Conservation (phyloP, 2,797 vertebrate genomes). For the Enteromius radiatus region DNA sequence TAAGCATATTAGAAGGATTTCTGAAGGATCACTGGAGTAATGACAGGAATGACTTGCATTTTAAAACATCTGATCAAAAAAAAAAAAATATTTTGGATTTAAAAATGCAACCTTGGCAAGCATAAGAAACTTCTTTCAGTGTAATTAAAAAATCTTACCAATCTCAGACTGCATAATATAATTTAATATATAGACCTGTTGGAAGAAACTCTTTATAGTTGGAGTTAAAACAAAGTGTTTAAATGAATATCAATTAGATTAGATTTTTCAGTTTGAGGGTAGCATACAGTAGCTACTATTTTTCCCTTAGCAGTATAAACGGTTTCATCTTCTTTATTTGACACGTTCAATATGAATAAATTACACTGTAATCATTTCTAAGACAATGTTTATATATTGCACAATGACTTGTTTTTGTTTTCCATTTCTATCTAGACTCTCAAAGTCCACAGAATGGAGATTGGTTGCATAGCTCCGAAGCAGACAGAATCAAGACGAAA, state of each 20-base stretch:
- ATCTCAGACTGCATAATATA: neutral
- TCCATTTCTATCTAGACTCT: constrained; percentile 67
- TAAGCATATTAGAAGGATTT: neutral
- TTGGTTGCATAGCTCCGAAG: constrained; percentile 68
- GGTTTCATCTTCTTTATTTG: neutral
- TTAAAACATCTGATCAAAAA: neutral
- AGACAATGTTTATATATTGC: neutral
- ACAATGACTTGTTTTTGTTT: neutral
- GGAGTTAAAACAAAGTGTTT: neutral
- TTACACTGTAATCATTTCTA: neutral
- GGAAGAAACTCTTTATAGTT: neutral
- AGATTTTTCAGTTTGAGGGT: neutral
- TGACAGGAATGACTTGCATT: neutral
- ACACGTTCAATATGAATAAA: neutral
- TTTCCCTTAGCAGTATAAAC: neutral
- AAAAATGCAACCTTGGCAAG: neutral
- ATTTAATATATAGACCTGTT: neutral
- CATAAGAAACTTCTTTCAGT: neutral
- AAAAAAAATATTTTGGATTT: neutral
- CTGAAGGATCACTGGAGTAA: neutral
- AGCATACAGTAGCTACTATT: neutral
- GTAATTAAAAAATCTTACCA: neutral
- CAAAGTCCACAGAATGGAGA: constrained; percentile 63
- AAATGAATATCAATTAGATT: neutral
- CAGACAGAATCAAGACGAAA: constrained; percentile 70